A percentile compares a stretch with the other conserved stretches of the same genome.
These are phyloP conservation scores for Alitta virens DNA, from an alignment of 2,888 invertebrate species.

Conservation along the genomic window DNA sequence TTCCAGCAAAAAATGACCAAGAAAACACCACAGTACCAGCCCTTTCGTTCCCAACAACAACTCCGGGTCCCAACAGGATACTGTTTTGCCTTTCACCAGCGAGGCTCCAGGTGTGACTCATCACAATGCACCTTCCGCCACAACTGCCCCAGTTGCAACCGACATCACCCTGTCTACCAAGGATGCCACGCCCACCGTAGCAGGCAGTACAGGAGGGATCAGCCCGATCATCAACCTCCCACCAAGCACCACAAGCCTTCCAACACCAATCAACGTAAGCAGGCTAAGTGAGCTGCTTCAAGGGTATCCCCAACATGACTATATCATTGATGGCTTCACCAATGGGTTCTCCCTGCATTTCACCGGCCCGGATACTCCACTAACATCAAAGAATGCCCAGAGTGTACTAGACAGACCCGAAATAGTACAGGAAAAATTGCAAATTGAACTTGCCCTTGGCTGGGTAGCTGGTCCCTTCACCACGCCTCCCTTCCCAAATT, in stretches of 20 bases:
- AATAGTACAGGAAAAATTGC: too few species aligned
- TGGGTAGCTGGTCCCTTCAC: background rate
- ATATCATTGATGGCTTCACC: background rate
- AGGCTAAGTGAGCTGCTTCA: background rate
- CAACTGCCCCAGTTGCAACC: background rate
- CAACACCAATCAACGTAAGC: background rate
- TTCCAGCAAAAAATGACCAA: too few species aligned
- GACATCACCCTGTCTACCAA: background rate
- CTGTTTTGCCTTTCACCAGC: background rate
- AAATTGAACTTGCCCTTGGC: background rate
- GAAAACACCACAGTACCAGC: too few species aligned
- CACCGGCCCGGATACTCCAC: background rate
- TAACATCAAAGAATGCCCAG: background rate
- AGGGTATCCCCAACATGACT: background rate
- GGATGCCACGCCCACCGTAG: too few species aligned
- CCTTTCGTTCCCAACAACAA: background rate
- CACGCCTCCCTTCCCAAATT: too few species aligned
- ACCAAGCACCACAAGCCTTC: background rate
- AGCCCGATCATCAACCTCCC: background rate
- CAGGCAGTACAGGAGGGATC: too few species aligned
- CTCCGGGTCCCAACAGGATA: background rate
- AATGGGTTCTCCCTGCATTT: background rate
- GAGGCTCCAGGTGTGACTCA: background rate
- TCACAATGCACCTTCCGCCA: background rate
- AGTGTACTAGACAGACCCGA: background rate